Evolutionary conservation across 2,888 invertebrate genomes (phyloP), one percentile per base, ranked within the genome.

Genomic region (Dicycla oo): DNA sequence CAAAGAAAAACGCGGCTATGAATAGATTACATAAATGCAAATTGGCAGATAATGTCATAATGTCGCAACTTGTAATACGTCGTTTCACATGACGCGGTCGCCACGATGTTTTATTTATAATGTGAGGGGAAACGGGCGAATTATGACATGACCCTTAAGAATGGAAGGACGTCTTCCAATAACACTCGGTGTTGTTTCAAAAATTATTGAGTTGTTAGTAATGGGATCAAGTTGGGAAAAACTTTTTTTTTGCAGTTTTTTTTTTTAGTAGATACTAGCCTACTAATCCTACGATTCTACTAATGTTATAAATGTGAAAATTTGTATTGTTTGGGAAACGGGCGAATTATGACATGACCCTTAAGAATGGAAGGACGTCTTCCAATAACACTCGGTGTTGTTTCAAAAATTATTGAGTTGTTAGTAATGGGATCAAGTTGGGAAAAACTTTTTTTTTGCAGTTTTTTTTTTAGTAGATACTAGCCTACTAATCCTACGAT

Each of bases 11-110:
- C 73, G 86, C 82, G 58, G 71, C 80, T 90, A 90, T 90, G 91
- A 92, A 92, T 92, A 92, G 90, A 93, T 93, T 91, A 92, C 86
- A 87, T 53, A 83, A 91, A 94, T 94, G 95, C 92, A 93, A 94
- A 94, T 94, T 91, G 87, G 84, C 86, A 87, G 93, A 93, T 93
- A 91, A 93, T 91, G 91, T 92, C 90, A 93, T 93, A 91, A 93
- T 91, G 90, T 92, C 89, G 88, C 90, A 90, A 89, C 90, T 89
- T 88, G 87, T 88, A 90, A 90, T 91, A 90, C 84, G 87, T 86
- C 87, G 87, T 85, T 87, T 86, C 85, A 86, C 85, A 85, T 90
- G 90, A 89, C 88, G 86, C 82, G 80, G 81, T 65, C 77, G 80
- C 76, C 83, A 78, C 82, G 71, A 91, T 94, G 91, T 92, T 91